Percentiles rank a stretch among this genome's conserved stretches.
Evolutionary conservation across 2,113 vertebrate genomes (phyloP).

Genomic region (Petaurus breviceps): DNA sequence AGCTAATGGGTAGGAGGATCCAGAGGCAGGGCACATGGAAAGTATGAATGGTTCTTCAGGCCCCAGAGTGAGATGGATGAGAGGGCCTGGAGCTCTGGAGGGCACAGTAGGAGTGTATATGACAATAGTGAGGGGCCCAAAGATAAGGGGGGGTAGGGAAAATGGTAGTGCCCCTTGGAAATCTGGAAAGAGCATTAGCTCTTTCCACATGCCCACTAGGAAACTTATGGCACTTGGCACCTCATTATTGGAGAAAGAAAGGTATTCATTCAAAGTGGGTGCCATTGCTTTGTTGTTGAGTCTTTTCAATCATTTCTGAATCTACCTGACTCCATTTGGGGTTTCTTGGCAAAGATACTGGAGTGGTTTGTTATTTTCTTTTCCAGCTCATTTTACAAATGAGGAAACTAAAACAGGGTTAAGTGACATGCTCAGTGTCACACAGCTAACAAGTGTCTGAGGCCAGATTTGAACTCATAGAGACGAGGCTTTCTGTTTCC

Average conservation of each 20-base stretch:
- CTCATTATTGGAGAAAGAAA: background rate
- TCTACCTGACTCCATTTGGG: background rate
- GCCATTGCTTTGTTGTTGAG: background rate
- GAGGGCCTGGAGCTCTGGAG: background rate
- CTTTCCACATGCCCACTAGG: background rate
- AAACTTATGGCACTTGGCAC: background rate
- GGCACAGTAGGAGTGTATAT: background rate
- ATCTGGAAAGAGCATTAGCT: background rate
- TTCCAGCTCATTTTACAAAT: background rate
- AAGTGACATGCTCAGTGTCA: background rate
- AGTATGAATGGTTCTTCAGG: background rate
- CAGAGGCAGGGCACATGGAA: background rate
- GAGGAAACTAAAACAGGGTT: background rate
- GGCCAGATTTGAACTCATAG: background rate
- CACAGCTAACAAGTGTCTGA: background rate
- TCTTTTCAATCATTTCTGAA: background rate
- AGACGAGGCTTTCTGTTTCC: no score
- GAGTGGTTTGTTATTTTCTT: background rate
- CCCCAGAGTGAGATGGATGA: background rate
- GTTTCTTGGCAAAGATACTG: background rate
- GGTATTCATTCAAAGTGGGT: background rate
- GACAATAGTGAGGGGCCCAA: background rate
- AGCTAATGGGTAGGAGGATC: background rate
- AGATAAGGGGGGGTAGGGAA: background rate
- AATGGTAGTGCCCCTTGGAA: background rate